Percentiles rank a stretch among this genome's conserved stretches.
These are phyloP conservation scores for Eonycteris spelaea DNA, from an alignment of 2,113 vertebrate genomes.

Conservation along the genomic window DNA sequence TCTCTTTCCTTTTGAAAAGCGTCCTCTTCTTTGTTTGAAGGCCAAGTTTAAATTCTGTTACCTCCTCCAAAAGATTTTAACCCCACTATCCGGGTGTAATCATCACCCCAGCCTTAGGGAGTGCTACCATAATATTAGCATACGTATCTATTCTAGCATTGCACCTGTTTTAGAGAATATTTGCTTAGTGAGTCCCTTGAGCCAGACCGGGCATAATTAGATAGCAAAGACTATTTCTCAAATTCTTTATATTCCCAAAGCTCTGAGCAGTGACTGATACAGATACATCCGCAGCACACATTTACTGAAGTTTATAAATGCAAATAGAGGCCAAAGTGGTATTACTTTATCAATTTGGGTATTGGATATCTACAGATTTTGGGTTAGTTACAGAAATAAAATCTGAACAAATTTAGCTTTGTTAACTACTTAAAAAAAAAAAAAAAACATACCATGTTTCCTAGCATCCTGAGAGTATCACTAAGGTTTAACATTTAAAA, in stretches of 20 bases:
- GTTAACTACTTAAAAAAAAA: not conserved
- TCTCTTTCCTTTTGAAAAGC: not conserved
- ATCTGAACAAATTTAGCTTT: conserved; percentile 34
- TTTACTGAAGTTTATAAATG: not conserved
- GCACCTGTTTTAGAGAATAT: not conserved
- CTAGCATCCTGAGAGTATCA: not conserved
- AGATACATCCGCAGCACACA: not conserved
- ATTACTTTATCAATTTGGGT: not conserved
- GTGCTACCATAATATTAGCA: not conserved
- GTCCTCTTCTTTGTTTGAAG: not conserved
- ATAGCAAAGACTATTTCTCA: not conserved
- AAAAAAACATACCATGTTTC: conserved; percentile 28
- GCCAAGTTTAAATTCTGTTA: not conserved
- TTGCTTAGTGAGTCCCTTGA: not conserved
- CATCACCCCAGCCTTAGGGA: not conserved
- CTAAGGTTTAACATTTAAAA: conserved; percentile 26
- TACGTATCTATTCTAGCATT: not conserved
- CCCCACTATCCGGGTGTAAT: not conserved
- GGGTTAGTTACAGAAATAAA: not conserved
- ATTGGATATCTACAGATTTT: not conserved
- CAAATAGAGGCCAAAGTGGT: not conserved
- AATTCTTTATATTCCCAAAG: not conserved
- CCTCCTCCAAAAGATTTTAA: not conserved
- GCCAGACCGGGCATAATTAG: not conserved
- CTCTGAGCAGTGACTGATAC: not conserved